phyloP scores from a whole-genome alignment of 1,140 invertebrate genomes.

The Nasonia giraulti region DNA sequence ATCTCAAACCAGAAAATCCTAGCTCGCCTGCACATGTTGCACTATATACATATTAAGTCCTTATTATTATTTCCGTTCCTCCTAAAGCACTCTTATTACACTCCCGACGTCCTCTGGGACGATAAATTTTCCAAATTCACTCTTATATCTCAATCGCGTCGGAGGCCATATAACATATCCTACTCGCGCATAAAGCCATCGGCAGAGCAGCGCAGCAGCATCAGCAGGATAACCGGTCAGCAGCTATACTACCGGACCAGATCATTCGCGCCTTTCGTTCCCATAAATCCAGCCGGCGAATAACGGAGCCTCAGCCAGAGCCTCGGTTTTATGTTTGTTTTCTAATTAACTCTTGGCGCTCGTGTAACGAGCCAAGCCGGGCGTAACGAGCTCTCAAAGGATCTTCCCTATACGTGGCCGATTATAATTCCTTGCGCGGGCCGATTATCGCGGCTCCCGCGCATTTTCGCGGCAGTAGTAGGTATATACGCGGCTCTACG shows the following conservation, averaged over 20 bases:
- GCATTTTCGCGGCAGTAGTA: not conserved
- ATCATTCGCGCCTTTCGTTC: constrained; percentile 55
- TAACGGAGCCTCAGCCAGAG: constrained; percentile 58
- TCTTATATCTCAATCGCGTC: too few relatives aligned
- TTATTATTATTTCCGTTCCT: not conserved
- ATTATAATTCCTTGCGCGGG: constrained; percentile 11
- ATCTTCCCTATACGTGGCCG: not conserved
- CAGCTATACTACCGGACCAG: constrained; percentile 50
- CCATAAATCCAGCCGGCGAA: constrained; percentile 66
- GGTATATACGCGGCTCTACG: not conserved
- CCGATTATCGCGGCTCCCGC: constrained; percentile 27
- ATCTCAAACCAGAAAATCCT: too few relatives aligned
- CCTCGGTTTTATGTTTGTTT: constrained; percentile 70
- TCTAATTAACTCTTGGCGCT: constrained; percentile 65
- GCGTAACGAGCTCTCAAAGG: constrained; percentile 51
- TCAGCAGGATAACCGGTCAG: constrained; percentile 41
- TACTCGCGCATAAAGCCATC: not conserved
- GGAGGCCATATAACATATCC: not conserved
- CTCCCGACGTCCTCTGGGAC: too few relatives aligned
- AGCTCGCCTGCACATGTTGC: too few relatives aligned
- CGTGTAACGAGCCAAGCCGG: constrained; percentile 54
- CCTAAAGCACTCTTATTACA: not conserved
- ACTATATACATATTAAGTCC: not conserved
- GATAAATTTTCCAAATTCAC: not conserved
- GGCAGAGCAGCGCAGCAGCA: not conserved